Base-by-base conservation (phyloP, 2,888 invertebrate species). In the Chrysolina oricalcia region DNA sequence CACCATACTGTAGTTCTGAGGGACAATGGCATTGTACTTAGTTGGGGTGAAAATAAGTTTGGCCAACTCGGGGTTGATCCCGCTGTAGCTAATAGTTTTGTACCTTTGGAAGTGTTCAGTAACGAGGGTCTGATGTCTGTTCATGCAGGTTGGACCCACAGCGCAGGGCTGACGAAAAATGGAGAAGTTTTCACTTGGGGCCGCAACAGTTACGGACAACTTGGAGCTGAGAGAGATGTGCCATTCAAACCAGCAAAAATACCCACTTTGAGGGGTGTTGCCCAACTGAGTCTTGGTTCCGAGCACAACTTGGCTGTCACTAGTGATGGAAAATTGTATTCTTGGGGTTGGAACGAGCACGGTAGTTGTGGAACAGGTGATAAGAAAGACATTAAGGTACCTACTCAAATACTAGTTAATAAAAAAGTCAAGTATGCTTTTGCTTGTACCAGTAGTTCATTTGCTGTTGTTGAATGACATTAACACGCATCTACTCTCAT, bases 341-440 rank as follows among this genome's bases (percentile, higher is more conserved):
- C 94, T 21, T 97, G 96, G 96, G 96, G 96, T 0, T 97, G 96
- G 96, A 96, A 97, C 88, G 96, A 97, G 85, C 96, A 96, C 89
- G 95, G 94, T 50, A 96, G 94, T 86, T 96, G 96, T 83, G 96
- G 96, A 70, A 93, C 92, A 81, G 92, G 92, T 70, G 87, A 88
- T 77, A 88, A 87, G 40, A 85, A 87, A 68, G 88, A 92, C 82
- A 87, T 91, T 48, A 80, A 86, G 64, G 82, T 85, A 75, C 91
- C 91, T 13, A 87, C 86, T 50, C 84, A 86, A 81, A 87, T 92
- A 78, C 83, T 88, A 76, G 77, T 76, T 68, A 83, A 85, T 78
- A 83, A 81, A 74, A 87, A 83, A 80, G 85, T 88, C 69, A 83
- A 84, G 80, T 79, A 78, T 78, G 89, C 90, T 81, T 90, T 89